These are phyloP conservation scores for Phrynocephalus vlangalii DNA, from an alignment of 2,797 vertebrate species.

Conservation along the genomic window DNA sequence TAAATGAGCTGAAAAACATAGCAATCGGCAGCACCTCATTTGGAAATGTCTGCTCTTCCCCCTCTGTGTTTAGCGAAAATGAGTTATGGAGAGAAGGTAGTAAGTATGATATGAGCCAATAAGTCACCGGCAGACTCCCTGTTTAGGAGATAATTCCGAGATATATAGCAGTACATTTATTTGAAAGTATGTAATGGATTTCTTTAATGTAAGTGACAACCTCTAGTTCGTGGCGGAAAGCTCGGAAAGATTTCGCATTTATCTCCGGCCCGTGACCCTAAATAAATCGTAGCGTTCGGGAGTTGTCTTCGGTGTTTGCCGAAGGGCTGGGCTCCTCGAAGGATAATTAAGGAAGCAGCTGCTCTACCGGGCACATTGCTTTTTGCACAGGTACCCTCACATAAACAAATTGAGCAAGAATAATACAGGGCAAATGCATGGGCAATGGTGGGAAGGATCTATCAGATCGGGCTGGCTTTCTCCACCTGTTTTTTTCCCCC, in stretches of 20 bases:
- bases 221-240: constrained; percentile 44
- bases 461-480: not conserved
- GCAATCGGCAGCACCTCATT: constrained; percentile 35
- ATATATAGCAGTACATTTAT: constrained; percentile 49
- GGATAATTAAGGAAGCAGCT: not conserved
- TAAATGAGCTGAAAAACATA: constrained; percentile 54
- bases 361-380: not conserved
- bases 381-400: not conserved
- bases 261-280: constrained; percentile 61
- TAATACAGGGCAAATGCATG: not conserved
- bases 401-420: not conserved
- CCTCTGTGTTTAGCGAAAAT: constrained; percentile 42
- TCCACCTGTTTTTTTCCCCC: not conserved
- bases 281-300: constrained; percentile 54
- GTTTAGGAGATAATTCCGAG: constrained; percentile 62
- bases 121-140: constrained; percentile 55
- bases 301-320: constrained; percentile 42
- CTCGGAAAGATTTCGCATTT: constrained; percentile 47
- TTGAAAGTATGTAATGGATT: constrained; percentile 49
- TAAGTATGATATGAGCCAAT: constrained; percentile 57
- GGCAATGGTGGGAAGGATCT: not conserved
- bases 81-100: constrained; percentile 54
- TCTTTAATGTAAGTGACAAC: constrained; percentile 50
- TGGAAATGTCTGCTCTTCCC: constrained; percentile 42
- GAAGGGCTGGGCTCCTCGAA: not conserved